These are phyloP conservation scores for Pagetopsis macropterus DNA, from an alignment of 2,797 vertebrate genomes.

Conservation along the genomic window DNA sequence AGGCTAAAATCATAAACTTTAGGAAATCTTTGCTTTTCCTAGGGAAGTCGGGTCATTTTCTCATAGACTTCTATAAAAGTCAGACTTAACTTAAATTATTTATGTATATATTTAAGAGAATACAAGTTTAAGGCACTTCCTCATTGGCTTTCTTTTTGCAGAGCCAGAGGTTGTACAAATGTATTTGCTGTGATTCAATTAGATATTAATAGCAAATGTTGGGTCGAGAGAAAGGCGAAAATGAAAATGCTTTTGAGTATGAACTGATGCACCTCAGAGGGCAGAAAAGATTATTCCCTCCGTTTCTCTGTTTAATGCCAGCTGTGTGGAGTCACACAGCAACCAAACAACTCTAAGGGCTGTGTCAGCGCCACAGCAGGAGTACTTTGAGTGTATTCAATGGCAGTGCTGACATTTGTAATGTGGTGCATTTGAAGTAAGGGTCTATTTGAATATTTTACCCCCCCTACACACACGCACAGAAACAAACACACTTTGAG, in stretches of 20 bases:
- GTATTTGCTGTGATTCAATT: background rate
- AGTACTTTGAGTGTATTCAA: constrained; percentile 38
- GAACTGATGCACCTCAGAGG: background rate
- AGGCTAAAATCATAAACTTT: too few relatives aligned
- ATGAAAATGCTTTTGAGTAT: background rate
- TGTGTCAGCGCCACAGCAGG: constrained; percentile 51
- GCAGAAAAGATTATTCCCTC: constrained; percentile 26
- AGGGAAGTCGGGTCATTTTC: too few relatives aligned
- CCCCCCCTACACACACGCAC: constrained; percentile 21
- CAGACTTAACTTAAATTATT: too few relatives aligned
- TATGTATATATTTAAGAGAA: too few relatives aligned
- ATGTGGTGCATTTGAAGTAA: constrained; percentile 43
- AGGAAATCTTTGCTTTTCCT: too few relatives aligned
- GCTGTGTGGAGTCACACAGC: constrained; percentile 48
- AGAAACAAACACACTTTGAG: constrained; percentile 17
- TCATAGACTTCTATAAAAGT: too few relatives aligned
- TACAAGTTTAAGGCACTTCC: too few relatives aligned
- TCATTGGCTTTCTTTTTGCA: too few relatives aligned
- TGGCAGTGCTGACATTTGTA: constrained; percentile 39
- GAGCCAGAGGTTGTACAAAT: background rate
- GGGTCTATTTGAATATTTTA: constrained; percentile 44
- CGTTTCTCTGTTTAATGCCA: constrained; percentile 35
- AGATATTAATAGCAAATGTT: too few relatives aligned
- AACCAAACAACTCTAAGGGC: constrained; percentile 18
- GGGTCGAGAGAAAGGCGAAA: background rate